Evolutionary conservation across 2,113 vertebrate species (phyloP).

Genomic region (Dromaius novaehollandiae): DNA sequence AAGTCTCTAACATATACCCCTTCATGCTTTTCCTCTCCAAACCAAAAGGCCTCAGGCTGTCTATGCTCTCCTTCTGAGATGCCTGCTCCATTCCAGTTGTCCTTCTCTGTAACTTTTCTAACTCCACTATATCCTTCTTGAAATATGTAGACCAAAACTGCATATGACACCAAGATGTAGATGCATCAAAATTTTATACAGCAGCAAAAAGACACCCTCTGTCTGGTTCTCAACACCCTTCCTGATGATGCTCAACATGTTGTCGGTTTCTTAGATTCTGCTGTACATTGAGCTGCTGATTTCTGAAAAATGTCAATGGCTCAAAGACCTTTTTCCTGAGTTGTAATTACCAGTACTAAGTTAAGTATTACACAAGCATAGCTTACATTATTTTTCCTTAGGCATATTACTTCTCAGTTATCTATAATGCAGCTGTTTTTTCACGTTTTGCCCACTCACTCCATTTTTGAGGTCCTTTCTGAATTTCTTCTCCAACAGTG

Average conservation of each 20-base stretch:
- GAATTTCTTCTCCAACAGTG: background rate
- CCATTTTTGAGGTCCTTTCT: background rate
- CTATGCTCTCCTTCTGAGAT: background rate
- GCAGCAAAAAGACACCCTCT: background rate
- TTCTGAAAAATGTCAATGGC: background rate
- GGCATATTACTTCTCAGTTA: background rate
- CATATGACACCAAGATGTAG: background rate
- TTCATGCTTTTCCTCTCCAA: background rate
- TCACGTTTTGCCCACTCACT: background rate
- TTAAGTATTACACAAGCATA: background rate
- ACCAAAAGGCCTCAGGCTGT: background rate
- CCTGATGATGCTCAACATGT: accelerated
- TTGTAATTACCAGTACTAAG: background rate
- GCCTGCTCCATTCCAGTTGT: background rate
- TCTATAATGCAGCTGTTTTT: background rate
- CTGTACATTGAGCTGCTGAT: background rate
- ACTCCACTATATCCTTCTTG: background rate
- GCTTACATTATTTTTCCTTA: background rate
- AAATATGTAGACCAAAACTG: background rate
- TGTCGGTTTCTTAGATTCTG: background rate
- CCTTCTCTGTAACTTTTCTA: background rate
- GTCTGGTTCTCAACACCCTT: background rate
- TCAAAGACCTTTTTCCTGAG: background rate
- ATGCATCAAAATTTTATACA: background rate
- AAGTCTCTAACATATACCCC: background rate